Percentiles rank a stretch among this genome's conserved stretches.
These are phyloP conservation scores for Crenichthys baileyi DNA, from an alignment of 2,797 vertebrate genomes.

Conservation along the genomic window DNA sequence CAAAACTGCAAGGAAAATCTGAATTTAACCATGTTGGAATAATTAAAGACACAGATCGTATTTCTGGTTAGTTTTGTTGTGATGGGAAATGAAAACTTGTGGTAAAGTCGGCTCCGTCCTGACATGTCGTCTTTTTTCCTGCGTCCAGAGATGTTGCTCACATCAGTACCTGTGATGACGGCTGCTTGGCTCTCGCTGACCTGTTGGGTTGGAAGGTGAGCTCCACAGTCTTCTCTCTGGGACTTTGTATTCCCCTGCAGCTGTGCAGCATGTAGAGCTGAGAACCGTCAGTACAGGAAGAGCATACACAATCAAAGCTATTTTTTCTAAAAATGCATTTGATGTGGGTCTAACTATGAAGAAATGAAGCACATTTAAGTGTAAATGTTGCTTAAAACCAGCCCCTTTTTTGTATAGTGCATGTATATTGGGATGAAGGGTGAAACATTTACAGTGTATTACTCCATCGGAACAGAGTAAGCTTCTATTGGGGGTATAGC, in stretches of 20 bases:
- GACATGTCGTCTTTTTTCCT: background rate
- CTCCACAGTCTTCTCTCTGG: background rate
- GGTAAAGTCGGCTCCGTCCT: background rate
- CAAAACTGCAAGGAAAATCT: background rate
- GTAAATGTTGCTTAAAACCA: background rate
- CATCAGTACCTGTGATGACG: slow-evolving; percentile 89
- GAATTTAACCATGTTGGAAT: background rate
- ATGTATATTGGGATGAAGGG: background rate
- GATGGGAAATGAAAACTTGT: background rate
- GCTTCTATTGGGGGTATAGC: background rate
- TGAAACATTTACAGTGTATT: background rate
- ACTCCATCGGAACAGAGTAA: background rate
- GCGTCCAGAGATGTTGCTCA: slow-evolving; percentile 88
- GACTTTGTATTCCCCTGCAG: background rate
- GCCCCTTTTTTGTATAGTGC: background rate
- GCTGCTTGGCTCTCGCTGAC: slow-evolving; percentile 89
- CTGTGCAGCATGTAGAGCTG: background rate
- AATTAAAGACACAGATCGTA: background rate
- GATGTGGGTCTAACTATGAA: background rate
- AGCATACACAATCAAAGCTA: background rate
- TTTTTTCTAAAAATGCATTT: background rate
- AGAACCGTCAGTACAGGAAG: background rate
- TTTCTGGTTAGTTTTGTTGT: background rate
- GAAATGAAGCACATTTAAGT: background rate
- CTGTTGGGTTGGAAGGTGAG: slow-evolving; percentile 92